Evolutionary conservation across 2,888 invertebrate species (phyloP).

Genomic region (Allolobophora icterica): DNA sequence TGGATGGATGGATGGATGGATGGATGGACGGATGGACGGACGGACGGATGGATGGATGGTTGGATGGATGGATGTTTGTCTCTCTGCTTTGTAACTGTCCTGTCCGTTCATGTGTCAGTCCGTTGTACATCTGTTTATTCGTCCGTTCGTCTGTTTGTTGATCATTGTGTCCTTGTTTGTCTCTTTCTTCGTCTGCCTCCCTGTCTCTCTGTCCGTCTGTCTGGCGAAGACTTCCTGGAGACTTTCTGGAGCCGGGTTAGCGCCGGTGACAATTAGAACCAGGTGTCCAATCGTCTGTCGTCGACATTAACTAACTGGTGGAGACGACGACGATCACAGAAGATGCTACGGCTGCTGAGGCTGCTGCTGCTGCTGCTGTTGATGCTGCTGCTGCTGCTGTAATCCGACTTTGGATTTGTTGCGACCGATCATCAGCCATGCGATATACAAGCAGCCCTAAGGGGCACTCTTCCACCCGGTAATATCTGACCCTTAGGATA

Average conservation of each 20-base stretch:
- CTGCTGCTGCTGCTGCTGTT: not conserved
- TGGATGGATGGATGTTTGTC: not conserved
- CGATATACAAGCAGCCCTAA: not conserved
- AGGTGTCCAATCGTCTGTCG: conserved; percentile 24
- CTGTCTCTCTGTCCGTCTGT: not conserved
- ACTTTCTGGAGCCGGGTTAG: conserved; percentile 9
- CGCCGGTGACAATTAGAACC: conserved; percentile 11
- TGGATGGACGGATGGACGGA: too few relatives aligned
- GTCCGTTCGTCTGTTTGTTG: not conserved
- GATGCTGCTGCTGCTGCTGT: not conserved
- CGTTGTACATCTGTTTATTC: not conserved
- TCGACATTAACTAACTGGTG: conserved; percentile 25
- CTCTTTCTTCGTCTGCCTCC: not conserved
- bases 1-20: too few relatives aligned
- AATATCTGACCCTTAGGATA: not conserved
- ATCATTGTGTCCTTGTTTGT: not conserved
- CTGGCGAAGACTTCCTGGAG: not conserved
- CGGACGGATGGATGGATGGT: not conserved
- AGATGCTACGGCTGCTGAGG: conserved; percentile 19
- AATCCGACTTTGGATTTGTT: not conserved
- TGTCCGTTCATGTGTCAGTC: too few relatives aligned
- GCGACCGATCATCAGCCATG: not conserved
- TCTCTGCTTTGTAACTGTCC: too few relatives aligned
- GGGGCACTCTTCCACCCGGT: not conserved
- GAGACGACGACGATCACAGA: not conserved